phyloP scores from a whole-genome alignment of 2,888 invertebrate genomes.

The Linyphia triangularis region DNA sequence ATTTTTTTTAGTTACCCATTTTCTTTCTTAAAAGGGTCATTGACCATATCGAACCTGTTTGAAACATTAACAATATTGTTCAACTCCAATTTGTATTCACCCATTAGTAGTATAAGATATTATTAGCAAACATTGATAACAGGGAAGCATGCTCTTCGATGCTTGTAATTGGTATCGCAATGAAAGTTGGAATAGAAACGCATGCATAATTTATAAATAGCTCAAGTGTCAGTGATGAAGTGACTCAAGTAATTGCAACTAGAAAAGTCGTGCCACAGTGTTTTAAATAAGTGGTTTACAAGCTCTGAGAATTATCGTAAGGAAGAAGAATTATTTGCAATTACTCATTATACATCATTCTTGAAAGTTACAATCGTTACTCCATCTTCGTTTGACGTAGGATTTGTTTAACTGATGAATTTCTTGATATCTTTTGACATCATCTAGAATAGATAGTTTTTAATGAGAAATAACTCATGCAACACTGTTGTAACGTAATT shows the following conservation, averaged over 20 bases:
- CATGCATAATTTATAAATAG: background rate
- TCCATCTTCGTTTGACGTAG: background rate
- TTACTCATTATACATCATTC: conserved; percentile 14
- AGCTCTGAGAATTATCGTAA: background rate
- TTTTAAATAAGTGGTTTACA: background rate
- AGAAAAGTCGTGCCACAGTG: background rate
- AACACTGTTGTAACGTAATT: background rate
- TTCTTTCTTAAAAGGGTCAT: no score
- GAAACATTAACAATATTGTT: background rate
- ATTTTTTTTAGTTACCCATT: no score
- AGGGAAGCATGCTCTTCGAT: background rate
- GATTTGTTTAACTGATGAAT: background rate
- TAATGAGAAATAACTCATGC: background rate
- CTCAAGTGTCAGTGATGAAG: background rate
- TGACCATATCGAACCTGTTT: no score
- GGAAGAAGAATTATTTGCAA: background rate
- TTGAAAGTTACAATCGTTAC: background rate
- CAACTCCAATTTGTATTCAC: background rate
- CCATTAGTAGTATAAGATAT: background rate
- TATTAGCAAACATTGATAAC: background rate
- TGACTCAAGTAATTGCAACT: background rate
- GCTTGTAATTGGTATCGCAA: background rate
- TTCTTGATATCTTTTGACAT: no score
- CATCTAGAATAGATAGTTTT: background rate
- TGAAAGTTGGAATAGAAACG: background rate